Evolutionary conservation across 1,140 invertebrate species (phyloP), one percentile per base, ranked within the genome.

Genomic region (Neuroterus valhalla): DNA sequence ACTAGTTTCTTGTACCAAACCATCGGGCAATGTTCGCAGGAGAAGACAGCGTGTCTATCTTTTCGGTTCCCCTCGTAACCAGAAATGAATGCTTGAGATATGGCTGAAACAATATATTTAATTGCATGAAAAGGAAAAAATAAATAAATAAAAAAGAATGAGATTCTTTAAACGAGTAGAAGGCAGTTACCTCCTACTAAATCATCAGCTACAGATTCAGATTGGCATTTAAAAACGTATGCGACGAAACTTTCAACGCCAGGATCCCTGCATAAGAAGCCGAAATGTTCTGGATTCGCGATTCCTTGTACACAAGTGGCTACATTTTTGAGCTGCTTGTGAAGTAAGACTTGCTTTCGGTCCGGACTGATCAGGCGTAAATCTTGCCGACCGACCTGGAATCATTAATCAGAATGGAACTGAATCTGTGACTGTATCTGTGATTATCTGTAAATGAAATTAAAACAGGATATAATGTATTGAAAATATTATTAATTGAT

Each of bases 1-100:
- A 96, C 97, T 0, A 98, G 90, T 84, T 95, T 95, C 84, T 97
- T 96, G 83, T 96, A 97, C 96, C 97, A 98, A n/a, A 97, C 92
- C 94, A 98, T 96, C 2, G 98, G 98, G 86, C 97, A 99, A 83
- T 97, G 95, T 69, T 98, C 96, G 91, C 94, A 97, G 0, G 93
- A 94, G 75, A 90, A 86, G 66, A 89, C 86, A 45, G 86, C 76
- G 91, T 91, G 86, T 26, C 87, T 88, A 71, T 92, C 90, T 86
- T 90, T 91, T 17, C 91, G 66, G 1, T 38, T 74, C 88, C 87
- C 79, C 92, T 94, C 68, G 91, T 91, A 75, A 87, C 94, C 91
- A 0, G 93, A 93, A 5, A 93, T 89, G 80, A 96, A 96, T 0
- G 96, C 96, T 88, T 96, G 95, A 50, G 93, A 96, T 74, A 98